Evolutionary conservation across 2,797 vertebrate species (phyloP), one percentile per base, ranked within the genome.

Genomic region (Helostoma temminkii): DNA sequence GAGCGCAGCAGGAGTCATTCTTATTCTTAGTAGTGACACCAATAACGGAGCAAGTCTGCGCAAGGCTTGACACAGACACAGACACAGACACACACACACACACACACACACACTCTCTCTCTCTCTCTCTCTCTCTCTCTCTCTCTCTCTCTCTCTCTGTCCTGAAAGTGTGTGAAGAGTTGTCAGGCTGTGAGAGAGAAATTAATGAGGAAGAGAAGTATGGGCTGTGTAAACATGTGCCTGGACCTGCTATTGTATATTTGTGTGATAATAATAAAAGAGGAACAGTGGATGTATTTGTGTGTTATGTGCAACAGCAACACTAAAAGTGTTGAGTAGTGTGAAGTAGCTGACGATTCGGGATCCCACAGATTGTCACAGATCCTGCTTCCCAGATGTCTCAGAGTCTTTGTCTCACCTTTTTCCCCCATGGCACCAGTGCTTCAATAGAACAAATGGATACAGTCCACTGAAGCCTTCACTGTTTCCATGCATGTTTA

Each of bases 401-500:
- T 66, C 52, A 57, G 49, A 8, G 74, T 67, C 71, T 55, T 73
- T 60, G 58, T 64, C 50, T 70, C 69, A 65, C 49, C 45, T 50
- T 64, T n/a, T 60, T 52, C 50, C 26, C 56, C 14, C 0, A 2
- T 56, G 65, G 49, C 22, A 9, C 39, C 28, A 7, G 48, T 54
- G 55, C 50, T 45, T 64, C 68, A 41, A 2, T 34, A 37, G 32
- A 48, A 22, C 21, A 11, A 56, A 70, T 66, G 55, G 65, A 69
- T 48, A 21, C 63, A 60, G 65, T 76, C 54, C 37, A 64, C 66
- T 42, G 37, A 80, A 79, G 74, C 74, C 34, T 45, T 30, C 16
- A 2, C 55, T 79, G 72, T 49, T 58, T 37, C 57, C 74, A 79
- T 90, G 69, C 73, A 83, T 84, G 70, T 89, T 89, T 89, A 81